Conservation (phyloP, 1,140 invertebrate species). For the Doryteuthis pealeii region DNA sequence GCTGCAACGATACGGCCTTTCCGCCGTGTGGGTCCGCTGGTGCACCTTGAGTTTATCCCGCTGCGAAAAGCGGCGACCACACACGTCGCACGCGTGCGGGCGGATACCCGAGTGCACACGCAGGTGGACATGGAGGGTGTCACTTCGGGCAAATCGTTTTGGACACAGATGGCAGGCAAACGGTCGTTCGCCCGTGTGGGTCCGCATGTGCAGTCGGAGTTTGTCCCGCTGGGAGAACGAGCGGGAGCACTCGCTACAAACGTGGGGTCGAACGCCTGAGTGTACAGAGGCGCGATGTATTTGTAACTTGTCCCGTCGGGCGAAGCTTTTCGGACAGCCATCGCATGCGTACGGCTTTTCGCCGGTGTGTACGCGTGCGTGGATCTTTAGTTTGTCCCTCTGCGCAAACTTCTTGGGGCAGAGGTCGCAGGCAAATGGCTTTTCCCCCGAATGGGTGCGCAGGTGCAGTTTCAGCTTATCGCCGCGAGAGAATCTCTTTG, state of each 20-base stretch:
- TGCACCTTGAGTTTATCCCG: conserved; percentile 51
- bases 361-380: conserved; percentile 56
- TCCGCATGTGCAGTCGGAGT: too few species aligned
- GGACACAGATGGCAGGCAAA: too few species aligned
- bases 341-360: conserved; percentile 53
- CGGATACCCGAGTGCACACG: conserved; percentile 43
- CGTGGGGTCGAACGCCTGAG: too few species aligned
- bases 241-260: too few species aligned
- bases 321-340: conserved; percentile 49
- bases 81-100: conserved; percentile 38
- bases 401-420: conserved; percentile 49
- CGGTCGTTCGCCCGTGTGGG: too few species aligned
- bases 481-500: too few species aligned
- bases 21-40: conserved; percentile 40
- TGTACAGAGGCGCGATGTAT: conserved; percentile 57
- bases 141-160: conserved; percentile 19
- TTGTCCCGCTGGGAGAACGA: too few species aligned
- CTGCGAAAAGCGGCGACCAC: conserved; percentile 45
- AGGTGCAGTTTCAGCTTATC: too few species aligned
- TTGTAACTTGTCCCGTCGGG: conserved; percentile 66
- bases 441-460: conserved; percentile 19
- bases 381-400: conserved; percentile 43
- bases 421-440: conserved; percentile 54
- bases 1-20: conserved; percentile 64
- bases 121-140: conserved; percentile 45